A percentile compares a stretch with the other conserved stretches of the same genome.
Evolutionary conservation across 2,888 invertebrate genomes (phyloP).

Genomic region (Limnephilus auricula): DNA sequence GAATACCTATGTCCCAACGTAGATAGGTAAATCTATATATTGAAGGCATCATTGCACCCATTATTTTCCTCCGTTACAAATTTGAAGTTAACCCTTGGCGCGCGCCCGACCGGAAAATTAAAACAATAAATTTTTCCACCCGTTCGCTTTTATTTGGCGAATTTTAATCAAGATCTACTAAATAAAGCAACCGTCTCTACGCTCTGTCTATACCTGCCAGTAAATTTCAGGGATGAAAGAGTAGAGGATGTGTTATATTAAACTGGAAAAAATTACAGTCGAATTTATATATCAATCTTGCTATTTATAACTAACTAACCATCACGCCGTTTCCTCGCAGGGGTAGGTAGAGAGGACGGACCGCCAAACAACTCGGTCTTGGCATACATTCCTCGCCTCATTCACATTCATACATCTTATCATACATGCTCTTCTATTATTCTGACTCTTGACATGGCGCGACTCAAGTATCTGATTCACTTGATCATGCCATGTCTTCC

Average conservation of each 20-base stretch:
- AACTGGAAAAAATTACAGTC: neutral
- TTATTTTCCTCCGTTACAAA: slow-evolving; percentile 20
- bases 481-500: too few relatives aligned
- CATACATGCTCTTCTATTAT: too few relatives aligned
- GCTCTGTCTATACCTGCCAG: slow-evolving; percentile 33
- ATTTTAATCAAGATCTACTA: slow-evolving; percentile 50
- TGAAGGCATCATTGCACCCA: neutral
- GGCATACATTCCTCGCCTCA: too few relatives aligned
- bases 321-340: too few relatives aligned
- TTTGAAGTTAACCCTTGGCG: slow-evolving; percentile 46
- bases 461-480: too few relatives aligned
- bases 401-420: too few relatives aligned
- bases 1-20: neutral
- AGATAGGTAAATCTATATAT: neutral
- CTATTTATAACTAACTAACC: too few relatives aligned
- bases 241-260: neutral
- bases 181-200: slow-evolving; percentile 43
- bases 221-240: neutral
- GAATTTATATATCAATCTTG: too few relatives aligned
- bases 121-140: slow-evolving; percentile 55
- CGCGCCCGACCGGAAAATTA: slow-evolving; percentile 41
- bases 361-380: too few relatives aligned
- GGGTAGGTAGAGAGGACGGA: too few relatives aligned
- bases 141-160: slow-evolving; percentile 52
- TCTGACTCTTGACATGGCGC: too few relatives aligned